phyloP scores from a whole-genome alignment of 2,888 invertebrate genomes.

The Oligia latruncula region DNA sequence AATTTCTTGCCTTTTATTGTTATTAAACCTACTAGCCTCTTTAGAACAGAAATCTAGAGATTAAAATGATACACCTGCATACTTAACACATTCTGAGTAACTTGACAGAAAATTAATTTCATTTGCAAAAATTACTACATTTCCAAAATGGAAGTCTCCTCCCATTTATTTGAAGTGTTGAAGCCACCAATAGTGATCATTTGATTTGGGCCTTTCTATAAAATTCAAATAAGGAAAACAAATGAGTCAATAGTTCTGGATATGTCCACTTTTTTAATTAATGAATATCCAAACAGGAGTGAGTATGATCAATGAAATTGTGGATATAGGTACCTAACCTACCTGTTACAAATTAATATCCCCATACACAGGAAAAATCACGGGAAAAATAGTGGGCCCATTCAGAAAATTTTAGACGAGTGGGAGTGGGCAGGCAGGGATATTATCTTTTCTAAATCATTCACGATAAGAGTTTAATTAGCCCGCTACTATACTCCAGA shows the following conservation, averaged over 20 bases:
- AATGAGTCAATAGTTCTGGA: not conserved
- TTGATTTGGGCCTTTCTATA: not conserved
- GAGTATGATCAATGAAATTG: not conserved
- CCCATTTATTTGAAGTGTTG: slow-evolving; percentile 4
- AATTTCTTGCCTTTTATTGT: slow-evolving; percentile 67
- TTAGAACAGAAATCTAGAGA: not conserved
- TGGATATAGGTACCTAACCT: too few relatives aligned
- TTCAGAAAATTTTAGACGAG: not conserved
- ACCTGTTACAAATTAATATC: not conserved
- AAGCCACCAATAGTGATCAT: slow-evolving; percentile 5
- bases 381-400: not conserved
- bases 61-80: not conserved
- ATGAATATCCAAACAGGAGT: not conserved
- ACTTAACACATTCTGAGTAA: slow-evolving; percentile 3
- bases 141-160: slow-evolving; percentile 32
- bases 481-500: not conserved
- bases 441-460: not conserved
- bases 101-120: not conserved
- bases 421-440: not conserved
- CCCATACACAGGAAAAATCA: too few relatives aligned
- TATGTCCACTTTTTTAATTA: not conserved
- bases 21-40: slow-evolving; percentile 48
- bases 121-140: not conserved
- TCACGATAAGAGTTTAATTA: not conserved
- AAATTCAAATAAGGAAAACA: slow-evolving; percentile 3